Base-by-base conservation (phyloP, 2,888 invertebrate genomes). In the Pycnomerus fuliginosus region DNA sequence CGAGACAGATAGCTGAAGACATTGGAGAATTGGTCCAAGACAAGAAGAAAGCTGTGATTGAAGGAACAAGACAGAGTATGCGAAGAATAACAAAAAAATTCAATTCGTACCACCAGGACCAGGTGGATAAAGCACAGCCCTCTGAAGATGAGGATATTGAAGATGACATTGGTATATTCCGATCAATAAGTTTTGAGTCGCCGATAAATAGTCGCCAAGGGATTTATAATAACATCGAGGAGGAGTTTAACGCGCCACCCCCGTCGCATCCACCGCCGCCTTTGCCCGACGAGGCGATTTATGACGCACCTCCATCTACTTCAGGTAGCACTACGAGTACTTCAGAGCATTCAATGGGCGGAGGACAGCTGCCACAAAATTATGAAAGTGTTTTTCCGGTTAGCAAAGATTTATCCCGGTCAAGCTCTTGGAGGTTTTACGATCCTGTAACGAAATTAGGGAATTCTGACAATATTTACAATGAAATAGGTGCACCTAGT, bases 201-300 rank as follows among this genome's bases (percentile, higher is more conserved):
- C 67, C 67, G 3, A 36, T 67, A 11, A 52, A 55, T 25, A 24
- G 48, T 10, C 34, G 42, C 12, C 51, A 56, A 14, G 59, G 57
- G 28, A 58, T 63, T 34, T 65, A 64, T 48, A 61, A 57, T 36
- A 65, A 78, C 44, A 54, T 41, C 15, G 44, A 47, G 1, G 60
- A 57, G 24, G 64, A 65, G 34, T 59, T 59, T 1, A 37, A 60
- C 23, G 74, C 74, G 38, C 78, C 79, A 23, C 80, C 80, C 10
- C 79, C 80, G n/a, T 61, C 71, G 16, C 78, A 79, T 60, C 80
- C 80, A 27, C 80, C 80, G 35, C 80, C 80, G n/a, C 78, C 79
- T 29, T 68, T 76, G 56, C 76, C 79, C 16, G 75, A 77, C 52
- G 78, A 79, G 59, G 72, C 74, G 17, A 70, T 77, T 44, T 80